Conservation (phyloP, 2,797 vertebrate species). For the Hyperoplus immaculatus region DNA sequence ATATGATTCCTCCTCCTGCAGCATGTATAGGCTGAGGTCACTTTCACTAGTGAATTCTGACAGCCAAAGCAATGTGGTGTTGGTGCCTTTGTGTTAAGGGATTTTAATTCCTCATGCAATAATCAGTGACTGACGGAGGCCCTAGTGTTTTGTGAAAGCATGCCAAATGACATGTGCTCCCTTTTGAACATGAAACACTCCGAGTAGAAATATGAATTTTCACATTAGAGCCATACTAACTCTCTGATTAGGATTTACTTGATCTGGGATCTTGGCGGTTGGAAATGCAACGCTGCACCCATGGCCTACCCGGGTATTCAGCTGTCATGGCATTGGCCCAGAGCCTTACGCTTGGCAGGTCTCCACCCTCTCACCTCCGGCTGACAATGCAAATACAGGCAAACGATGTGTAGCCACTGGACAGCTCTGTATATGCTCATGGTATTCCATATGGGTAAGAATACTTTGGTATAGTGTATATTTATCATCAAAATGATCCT, state of each 20-base stretch:
- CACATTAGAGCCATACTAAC: constrained; percentile 80
- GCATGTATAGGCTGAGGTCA: constrained; percentile 76
- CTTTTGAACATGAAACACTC: constrained; percentile 82
- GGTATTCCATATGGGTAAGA: constrained; percentile 57
- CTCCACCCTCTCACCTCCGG: constrained; percentile 81
- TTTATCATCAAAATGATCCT: constrained; percentile 45
- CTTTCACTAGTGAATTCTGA: constrained; percentile 82
- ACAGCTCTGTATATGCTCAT: constrained; percentile 71
- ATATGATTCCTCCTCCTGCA: constrained; percentile 74
- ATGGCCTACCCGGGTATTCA: constrained; percentile 76
- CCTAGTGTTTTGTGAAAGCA: constrained; percentile 79
- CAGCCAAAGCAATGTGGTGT: constrained; percentile 78
- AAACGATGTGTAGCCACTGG: constrained; percentile 79
- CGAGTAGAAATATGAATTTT: constrained; percentile 84
- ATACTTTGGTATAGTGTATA: constrained; percentile 38
- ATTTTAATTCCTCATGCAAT: constrained; percentile 84
- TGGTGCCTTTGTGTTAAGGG: constrained; percentile 84
- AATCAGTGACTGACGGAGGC: constrained; percentile 84
- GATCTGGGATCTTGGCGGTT: constrained; percentile 81
- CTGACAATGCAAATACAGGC: constrained; percentile 86
- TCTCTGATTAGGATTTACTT: constrained; percentile 80
- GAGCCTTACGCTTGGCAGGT: constrained; percentile 80
- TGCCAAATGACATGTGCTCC: constrained; percentile 80
- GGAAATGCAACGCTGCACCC: constrained; percentile 67
- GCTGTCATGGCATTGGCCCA: constrained; percentile 78